Base-by-base conservation (phyloP, 2,888 invertebrate genomes). In the Macrosoma leucophasiata region DNA sequence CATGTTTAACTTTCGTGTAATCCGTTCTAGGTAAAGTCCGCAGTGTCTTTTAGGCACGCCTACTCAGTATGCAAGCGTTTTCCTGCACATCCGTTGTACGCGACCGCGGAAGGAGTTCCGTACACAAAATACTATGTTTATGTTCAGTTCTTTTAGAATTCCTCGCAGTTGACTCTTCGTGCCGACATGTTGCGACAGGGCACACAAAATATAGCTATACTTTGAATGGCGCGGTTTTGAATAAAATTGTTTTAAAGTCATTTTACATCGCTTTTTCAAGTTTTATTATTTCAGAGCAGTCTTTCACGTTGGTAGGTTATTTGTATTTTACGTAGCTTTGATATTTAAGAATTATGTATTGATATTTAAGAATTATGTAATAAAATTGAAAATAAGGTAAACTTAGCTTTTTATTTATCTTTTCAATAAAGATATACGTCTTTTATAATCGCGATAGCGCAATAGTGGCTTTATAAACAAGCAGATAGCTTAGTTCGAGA, bases 1-100 rank as follows among this genome's bases (percentile, higher is more conserved):
- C 72, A 77, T 72, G 73, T 75, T 77, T 52, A 74, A 73, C 71
- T 79, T 82, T 78, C 63, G 73, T 74, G 72, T 79, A 81, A 77
- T 77, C 79, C 72, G 55, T 57, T 67, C 71, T 77, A 74, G 69
- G 74, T 77, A 69, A 74, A 81, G 73, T 74, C 82, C 73, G 78
- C 78, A 79, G 75, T 82, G 76, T 82, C 81, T 84, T 82, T 81
- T 79, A 81, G 78, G 81, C 72, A 75, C 77, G 79, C 70, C 78
- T 81, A 75, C 74, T 84, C 78, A 78, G 81, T 79, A 84, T 84
- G 84, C 84, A 78, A 77, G 77, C 76, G 76, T 76, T 77, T 79
- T 74, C 73, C 78, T 76, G 70, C 67, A 79, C 73, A 82, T 81
- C 79, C 82, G 78, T 75, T 78, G 72, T 76, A 75, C 68, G 71